phyloP scores from a whole-genome alignment of 2,797 vertebrate species.

The Benthosema pterotum region DNA sequence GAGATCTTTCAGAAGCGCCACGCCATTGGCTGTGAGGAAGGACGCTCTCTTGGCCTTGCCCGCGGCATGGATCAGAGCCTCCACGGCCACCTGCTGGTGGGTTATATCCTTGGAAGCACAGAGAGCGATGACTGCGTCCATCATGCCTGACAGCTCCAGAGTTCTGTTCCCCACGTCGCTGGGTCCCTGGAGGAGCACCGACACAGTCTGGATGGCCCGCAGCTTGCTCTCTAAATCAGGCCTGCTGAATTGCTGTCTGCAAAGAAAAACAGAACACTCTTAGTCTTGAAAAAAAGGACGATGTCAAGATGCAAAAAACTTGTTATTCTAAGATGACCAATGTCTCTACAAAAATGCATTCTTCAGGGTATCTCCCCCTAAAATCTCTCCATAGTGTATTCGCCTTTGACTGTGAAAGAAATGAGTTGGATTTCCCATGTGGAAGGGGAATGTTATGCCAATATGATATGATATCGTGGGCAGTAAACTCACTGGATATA shows the following conservation, averaged over 20 bases:
- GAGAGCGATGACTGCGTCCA: slow-evolving; percentile 90
- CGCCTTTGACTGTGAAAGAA: too few relatives aligned
- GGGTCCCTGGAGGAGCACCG: slow-evolving; percentile 94
- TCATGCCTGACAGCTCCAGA: slow-evolving; percentile 93
- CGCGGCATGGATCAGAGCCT: slow-evolving; percentile 93
- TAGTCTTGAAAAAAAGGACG: too few relatives aligned
- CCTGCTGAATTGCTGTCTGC: slow-evolving; percentile 87
- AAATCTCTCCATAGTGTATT: too few relatives aligned
- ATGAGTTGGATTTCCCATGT: too few relatives aligned
- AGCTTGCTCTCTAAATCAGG: slow-evolving; percentile 82
- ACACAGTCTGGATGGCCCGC: slow-evolving; percentile 91
- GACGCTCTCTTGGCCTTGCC: slow-evolving; percentile 96
- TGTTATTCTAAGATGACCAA: too few relatives aligned
- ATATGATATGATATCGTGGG: not conserved
- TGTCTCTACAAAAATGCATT: too few relatives aligned
- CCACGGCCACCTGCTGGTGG: slow-evolving; percentile 95
- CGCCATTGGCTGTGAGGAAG: slow-evolving; percentile 95
- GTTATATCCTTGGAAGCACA: slow-evolving; percentile 87
- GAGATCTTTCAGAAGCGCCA: slow-evolving; percentile 94
- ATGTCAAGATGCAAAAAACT: too few relatives aligned
- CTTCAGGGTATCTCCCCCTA: too few relatives aligned
- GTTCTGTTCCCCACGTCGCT: slow-evolving; percentile 90
- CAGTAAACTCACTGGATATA: slow-evolving; percentile 86
- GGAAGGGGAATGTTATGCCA: too few relatives aligned
- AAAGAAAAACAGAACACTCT: slow-evolving; percentile 19